Base-by-base conservation (phyloP, 1,140 invertebrate species). In the Panagrolaimus sp. region DNA sequence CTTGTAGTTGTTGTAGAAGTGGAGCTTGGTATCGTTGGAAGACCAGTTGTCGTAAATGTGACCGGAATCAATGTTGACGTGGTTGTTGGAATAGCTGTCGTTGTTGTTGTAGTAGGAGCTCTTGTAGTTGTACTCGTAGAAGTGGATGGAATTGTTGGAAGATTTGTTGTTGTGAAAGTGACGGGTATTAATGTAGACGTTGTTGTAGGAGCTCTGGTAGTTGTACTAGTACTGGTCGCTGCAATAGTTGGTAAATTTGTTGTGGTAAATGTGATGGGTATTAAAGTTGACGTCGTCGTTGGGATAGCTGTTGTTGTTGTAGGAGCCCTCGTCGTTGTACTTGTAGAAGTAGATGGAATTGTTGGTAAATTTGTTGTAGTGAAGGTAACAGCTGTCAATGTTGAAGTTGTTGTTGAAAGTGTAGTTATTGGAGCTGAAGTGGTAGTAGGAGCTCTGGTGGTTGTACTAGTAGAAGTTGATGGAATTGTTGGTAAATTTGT, bases 91-190 rank as follows among this genome's bases (percentile, higher is more conserved):
- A 51, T 57, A 9, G 14, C 44, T 20, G 67, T 38, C 4, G 68
- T 43, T 13, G 53, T 62, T 11, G 68, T 20, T 9, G 68, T 71
- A 14, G 69, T 71, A 31, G 68, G 72, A 7, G 68, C 23, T 14
- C 43, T 66, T 4, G 68, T 63, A 9, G 68, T 63, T 2, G 38
- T 62, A 0, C 48, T 71, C 9, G 69, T 63, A 8, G 61, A 23
- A 14, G 69, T 31, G 20, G 51, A 72, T 23, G 48, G 66, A 20
- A 38, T 57, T 31, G 42, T 64, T 11, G 67, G 7, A 9, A 43
- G 72, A 43, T 14, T 65, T 9, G 68, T 43, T 16, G 47, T 62
- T 31, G 69, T 71, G 1, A 67, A 61, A 51, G 69, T 57, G 9
- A 14, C 51, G 64, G 68, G 38, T 2, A 66, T 63, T 5, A 43